These are phyloP conservation scores for Leptopterna dolabrata DNA, from an alignment of 2,888 invertebrate genomes.

Conservation along the genomic window DNA sequence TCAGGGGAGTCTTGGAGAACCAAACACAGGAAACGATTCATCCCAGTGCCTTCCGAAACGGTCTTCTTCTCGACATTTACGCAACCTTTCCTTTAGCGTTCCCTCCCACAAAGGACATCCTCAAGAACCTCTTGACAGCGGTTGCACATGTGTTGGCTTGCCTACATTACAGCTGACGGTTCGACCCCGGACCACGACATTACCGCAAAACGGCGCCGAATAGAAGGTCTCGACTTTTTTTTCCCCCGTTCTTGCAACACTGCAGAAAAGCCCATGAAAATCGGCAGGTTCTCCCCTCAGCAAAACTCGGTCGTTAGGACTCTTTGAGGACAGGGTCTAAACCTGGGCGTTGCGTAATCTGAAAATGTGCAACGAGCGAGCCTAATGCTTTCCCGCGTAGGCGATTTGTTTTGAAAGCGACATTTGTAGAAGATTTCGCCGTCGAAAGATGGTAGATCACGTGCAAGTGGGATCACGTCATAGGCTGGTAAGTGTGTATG, in stretches of 20 bases:
- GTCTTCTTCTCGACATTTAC: not conserved
- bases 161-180: slow-evolving; percentile 1
- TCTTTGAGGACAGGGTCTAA: not conserved
- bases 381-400: not conserved
- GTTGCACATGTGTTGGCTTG: slow-evolving; percentile 17
- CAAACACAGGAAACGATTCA: not conserved
- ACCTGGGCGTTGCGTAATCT: not conserved
- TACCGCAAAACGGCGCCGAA: not conserved
- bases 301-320: not conserved
- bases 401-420: not conserved
- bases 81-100: not conserved
- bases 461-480: not conserved
- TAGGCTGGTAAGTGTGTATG: not conserved
- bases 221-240: not conserved
- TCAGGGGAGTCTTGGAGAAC: not conserved
- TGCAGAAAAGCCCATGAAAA: not conserved
- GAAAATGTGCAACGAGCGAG: not conserved
- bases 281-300: not conserved
- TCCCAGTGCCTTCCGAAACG: not conserved
- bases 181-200: not conserved
- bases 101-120: not conserved
- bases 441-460: not conserved
- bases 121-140: not conserved
- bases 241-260: not conserved
- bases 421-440: not conserved